These are phyloP conservation scores for Chrysochloris asiatica DNA, from an alignment of 2,113 vertebrate genomes.

Conservation along the genomic window DNA sequence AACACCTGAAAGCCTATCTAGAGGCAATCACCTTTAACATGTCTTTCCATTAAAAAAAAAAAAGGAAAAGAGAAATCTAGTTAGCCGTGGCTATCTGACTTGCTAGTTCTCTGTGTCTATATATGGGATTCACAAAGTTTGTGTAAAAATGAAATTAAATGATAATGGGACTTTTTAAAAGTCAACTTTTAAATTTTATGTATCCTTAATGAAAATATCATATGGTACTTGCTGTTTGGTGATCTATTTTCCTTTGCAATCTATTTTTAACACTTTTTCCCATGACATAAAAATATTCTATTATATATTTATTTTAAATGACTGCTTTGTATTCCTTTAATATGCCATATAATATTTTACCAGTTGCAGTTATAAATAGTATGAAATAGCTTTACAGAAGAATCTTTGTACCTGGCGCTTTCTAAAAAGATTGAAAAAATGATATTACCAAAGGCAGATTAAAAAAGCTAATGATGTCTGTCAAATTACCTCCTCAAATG, in stretches of 20 bases:
- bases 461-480: background rate
- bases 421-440: too few relatives aligned
- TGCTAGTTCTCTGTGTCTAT: background rate
- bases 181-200: background rate
- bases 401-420: slow-evolving; percentile 20
- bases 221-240: background rate
- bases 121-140: too few relatives aligned
- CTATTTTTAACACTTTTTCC: background rate
- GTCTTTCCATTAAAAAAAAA: background rate
- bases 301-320: background rate
- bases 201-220: slow-evolving; percentile 26
- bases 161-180: too few relatives aligned
- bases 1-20: background rate
- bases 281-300: background rate
- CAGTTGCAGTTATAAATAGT: background rate
- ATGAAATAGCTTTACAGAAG: background rate
- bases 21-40: background rate
- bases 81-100: background rate
- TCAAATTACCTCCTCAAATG: background rate
- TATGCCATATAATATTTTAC: background rate
- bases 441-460: background rate
- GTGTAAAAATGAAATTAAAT: too few relatives aligned
- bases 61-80: background rate
- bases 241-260: background rate
- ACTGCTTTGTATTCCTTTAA: background rate